Evolutionary conservation across 2,888 invertebrate species (phyloP), one percentile per base, ranked within the genome.

Genomic region (Scelioninae gen. 2): DNA sequence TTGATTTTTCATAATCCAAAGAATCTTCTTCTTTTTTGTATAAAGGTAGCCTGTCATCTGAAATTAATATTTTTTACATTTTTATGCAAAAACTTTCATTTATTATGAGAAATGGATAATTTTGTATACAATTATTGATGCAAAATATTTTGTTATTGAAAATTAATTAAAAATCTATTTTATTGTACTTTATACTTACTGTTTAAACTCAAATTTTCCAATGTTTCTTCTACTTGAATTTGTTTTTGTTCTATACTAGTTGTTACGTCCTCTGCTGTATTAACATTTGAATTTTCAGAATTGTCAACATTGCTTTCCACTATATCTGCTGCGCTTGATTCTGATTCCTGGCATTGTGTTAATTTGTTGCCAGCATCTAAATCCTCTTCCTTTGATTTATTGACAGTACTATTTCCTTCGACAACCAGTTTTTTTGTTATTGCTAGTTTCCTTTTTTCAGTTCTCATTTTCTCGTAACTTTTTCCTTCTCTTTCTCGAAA

Each of bases 381-480:
- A 48, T 76, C 77, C 35, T 83, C 85, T 37, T 50, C 58, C 74
- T 78, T 77, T 58, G 70, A 15, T 43, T 71, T 45, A 73, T 46
- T 76, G 78, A 81, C 60, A 11, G 16, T 13, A 37, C 41, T 35
- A 73, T 77, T 75, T 48, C 81, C 73, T 9, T 78, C 80, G 6
- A 73, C 64, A 73, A 67, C 78, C 22, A 83, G 83, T 39, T 79
- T 84, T 63, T 84, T 85, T 1, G 79, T 81, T 64, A 86, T 86
- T 13, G 81, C 81, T 1, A 85, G 68, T 75, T 82, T 81, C 57
- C 82, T 84, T 52, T 86, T 86, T 53, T 86, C 86, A 53, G 82
- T 82, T 35, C 86, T 78, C 86, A 85, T 86, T 78, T 85, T 86
- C 55, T 86, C 86, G 18, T 86, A 86, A 78, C 87, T 86, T 60